Conservation (phyloP, 1,140 invertebrate genomes). For the Nymphalis io region DNA sequence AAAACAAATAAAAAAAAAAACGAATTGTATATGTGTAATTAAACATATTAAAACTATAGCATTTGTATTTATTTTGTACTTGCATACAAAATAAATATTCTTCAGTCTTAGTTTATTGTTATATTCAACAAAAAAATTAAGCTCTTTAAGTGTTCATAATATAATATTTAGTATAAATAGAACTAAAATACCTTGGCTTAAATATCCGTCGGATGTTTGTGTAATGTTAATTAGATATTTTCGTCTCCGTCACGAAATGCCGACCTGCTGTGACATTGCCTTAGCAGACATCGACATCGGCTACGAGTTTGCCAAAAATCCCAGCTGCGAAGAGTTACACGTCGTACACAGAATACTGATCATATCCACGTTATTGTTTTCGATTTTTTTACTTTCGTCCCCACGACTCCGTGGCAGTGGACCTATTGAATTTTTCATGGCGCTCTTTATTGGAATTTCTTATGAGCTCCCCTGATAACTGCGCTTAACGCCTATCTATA, state of each 20-base stretch:
- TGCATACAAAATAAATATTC: too few relatives aligned
- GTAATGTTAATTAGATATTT: conserved; percentile 14
- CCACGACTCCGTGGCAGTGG: conserved; percentile 48
- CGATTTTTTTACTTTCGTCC: conserved; percentile 71
- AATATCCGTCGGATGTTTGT: background rate
- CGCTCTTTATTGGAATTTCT: conserved; percentile 69
- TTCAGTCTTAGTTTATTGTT: too few relatives aligned
- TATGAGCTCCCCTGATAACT: conserved; percentile 58
- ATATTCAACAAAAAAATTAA: too few relatives aligned
- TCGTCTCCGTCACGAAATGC: background rate
- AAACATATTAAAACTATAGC: background rate
- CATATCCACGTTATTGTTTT: conserved; percentile 72
- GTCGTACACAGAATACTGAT: conserved; percentile 72
- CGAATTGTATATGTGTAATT: too few relatives aligned
- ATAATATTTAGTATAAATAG: too few relatives aligned
- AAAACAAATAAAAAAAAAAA: too few relatives aligned
- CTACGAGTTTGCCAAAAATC: conserved; percentile 67
- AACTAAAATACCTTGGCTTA: too few relatives aligned
- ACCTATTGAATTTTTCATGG: conserved; percentile 78
- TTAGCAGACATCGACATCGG: conserved; percentile 5
- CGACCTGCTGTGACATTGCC: conserved; percentile 17
- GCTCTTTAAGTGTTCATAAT: too few relatives aligned
- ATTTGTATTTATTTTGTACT: too few relatives aligned
- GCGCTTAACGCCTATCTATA: conserved; percentile 64
- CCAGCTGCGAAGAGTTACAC: conserved; percentile 64